Conservation (phyloP, 2,797 vertebrate species). For the Coccyzus lansbergi region DNA sequence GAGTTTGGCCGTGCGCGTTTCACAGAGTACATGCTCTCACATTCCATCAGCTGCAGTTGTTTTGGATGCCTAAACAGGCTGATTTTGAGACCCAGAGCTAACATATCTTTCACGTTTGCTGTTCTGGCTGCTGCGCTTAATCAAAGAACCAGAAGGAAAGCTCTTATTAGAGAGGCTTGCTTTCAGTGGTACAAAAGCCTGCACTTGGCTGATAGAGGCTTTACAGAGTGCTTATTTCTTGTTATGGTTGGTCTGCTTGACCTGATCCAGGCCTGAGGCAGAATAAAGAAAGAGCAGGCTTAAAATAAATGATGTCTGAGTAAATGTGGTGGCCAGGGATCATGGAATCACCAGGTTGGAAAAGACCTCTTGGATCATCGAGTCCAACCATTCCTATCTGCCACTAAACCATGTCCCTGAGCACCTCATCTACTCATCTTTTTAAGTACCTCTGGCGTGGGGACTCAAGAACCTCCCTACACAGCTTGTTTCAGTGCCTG, state of each 20-base stretch:
- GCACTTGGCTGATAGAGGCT: conserved; percentile 9
- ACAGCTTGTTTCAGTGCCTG: too few relatives aligned
- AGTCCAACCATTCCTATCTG: too few relatives aligned
- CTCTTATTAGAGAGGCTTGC: conserved; percentile 44
- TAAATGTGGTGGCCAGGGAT: background rate
- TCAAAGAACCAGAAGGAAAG: conserved; percentile 38
- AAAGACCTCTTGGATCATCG: too few relatives aligned
- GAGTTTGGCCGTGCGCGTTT: background rate
- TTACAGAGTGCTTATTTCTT: conserved; percentile 17
- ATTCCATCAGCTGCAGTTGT: background rate
- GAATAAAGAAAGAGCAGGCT: background rate
- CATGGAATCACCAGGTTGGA: background rate
- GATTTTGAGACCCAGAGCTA: background rate
- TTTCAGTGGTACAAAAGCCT: background rate
- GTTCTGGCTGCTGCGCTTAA: background rate
- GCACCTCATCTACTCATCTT: too few relatives aligned
- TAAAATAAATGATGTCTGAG: background rate
- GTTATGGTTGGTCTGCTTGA: conserved; percentile 10
- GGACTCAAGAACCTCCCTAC: too few relatives aligned
- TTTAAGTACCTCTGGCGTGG: too few relatives aligned
- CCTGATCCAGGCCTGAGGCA: conserved; percentile 22
- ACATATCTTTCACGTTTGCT: background rate
- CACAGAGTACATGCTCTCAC: background rate
- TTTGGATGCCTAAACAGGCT: conserved; percentile 32
- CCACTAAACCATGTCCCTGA: too few relatives aligned